phyloP scores from a whole-genome alignment of 2,113 vertebrate species.

The Lipophrys pholis region DNA sequence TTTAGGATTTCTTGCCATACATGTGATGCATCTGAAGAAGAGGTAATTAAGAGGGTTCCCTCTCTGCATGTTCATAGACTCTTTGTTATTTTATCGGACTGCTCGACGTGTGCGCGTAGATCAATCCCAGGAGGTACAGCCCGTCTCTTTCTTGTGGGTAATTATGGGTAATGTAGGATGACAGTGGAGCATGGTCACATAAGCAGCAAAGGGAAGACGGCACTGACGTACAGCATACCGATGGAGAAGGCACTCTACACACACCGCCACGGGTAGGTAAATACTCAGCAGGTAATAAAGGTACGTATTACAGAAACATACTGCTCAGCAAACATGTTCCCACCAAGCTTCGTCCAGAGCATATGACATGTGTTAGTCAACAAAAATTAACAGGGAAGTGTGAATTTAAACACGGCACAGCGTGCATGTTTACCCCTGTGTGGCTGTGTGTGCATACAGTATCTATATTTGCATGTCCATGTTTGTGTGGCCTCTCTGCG shows the following conservation, averaged over 20 bases:
- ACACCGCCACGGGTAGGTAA: background rate
- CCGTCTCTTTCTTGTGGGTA: slow-evolving; percentile 67
- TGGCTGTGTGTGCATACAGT: slow-evolving; percentile 15
- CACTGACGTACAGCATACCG: slow-evolving; percentile 2
- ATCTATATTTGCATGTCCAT: slow-evolving; percentile 3
- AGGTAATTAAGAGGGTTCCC: slow-evolving; percentile 64
- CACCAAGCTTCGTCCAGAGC: slow-evolving; percentile 5
- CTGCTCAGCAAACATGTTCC: slow-evolving; percentile 12
- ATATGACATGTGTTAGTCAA: slow-evolving; percentile 24
- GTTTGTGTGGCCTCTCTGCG: slow-evolving; percentile 32
- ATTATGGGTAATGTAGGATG: slow-evolving; percentile 79
- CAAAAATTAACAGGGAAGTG: slow-evolving; percentile 42
- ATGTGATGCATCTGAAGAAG: slow-evolving; percentile 37
- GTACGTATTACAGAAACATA: slow-evolving; percentile 11
- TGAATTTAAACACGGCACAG: slow-evolving; percentile 45
- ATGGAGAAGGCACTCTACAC: slow-evolving; percentile 3
- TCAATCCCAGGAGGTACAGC: slow-evolving; percentile 53
- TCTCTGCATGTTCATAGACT: slow-evolving; percentile 53
- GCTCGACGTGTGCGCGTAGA: slow-evolving; percentile 11
- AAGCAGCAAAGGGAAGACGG: slow-evolving; percentile 39
- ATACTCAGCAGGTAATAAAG: slow-evolving; percentile 14
- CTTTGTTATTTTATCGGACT: slow-evolving; percentile 51
- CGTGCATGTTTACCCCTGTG: slow-evolving; percentile 34
- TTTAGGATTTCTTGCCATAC: slow-evolving; percentile 37
- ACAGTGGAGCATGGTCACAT: slow-evolving; percentile 63